A percentile compares a stretch with the other conserved stretches of the same genome.
Conservation (phyloP, 2,888 invertebrate species). For the Steromphala cineraria region DNA sequence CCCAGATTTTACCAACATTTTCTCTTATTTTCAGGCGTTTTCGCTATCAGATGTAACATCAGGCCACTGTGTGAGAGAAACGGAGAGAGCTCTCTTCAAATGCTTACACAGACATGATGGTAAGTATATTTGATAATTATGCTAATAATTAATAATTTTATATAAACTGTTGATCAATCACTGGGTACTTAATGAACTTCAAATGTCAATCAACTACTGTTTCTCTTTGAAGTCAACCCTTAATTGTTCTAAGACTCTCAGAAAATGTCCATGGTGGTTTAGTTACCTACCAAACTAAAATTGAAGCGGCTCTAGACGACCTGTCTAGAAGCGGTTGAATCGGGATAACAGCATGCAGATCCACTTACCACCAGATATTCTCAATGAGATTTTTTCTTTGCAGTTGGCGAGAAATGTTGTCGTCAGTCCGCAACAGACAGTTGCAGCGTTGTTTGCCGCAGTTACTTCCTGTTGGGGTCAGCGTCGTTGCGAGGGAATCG, state of each 20-base stretch:
- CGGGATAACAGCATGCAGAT: background rate
- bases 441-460: constrained; percentile 55
- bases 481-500: constrained; percentile 41
- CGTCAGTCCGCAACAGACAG: constrained; percentile 42
- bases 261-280: too few relatives aligned
- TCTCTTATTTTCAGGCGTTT: constrained; percentile 47
- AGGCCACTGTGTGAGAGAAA: constrained; percentile 42
- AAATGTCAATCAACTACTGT: too few relatives aligned
- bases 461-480: constrained; percentile 48
- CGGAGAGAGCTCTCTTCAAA: constrained; percentile 44
- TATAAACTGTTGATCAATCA: too few relatives aligned
- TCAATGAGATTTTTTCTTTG: background rate
- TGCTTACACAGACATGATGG: constrained; percentile 60
- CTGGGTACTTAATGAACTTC: too few relatives aligned
- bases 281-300: too few relatives aligned
- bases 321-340: too few relatives aligned
- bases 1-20: background rate
- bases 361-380: background rate
- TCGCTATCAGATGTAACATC: constrained; percentile 45
- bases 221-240: too few relatives aligned
- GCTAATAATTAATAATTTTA: background rate
- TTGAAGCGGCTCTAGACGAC: too few relatives aligned
- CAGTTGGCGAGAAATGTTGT: constrained; percentile 56
- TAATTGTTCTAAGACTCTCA: too few relatives aligned
- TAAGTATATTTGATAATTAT: constrained; percentile 17